Evolutionary conservation across 2,797 vertebrate species (phyloP).

Genomic region (Danio jaintianensis): DNA sequence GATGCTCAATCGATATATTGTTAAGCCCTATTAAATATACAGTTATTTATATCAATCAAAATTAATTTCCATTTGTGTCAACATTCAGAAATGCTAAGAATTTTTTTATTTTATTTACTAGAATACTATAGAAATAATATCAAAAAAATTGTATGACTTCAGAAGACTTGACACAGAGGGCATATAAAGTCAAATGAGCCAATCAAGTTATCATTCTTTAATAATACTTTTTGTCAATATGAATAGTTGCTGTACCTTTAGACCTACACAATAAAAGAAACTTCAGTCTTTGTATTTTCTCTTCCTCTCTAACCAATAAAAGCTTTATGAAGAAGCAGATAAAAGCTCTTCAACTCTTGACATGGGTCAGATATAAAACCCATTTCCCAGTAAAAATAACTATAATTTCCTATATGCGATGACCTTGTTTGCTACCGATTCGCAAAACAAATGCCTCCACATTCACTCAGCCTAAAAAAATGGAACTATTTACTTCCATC

Average conservation of each 20-base stretch:
- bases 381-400: not conserved
- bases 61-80: no score
- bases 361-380: not conserved
- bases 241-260: not conserved
- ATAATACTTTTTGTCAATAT: not conserved
- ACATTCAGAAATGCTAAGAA: not conserved
- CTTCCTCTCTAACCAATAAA: not conserved
- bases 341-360: not conserved
- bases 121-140: not conserved
- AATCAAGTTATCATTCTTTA: not conserved
- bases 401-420: no score
- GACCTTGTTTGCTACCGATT: no score
- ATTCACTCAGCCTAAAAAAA: conserved; percentile 10
- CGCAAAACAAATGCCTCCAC: not conserved
- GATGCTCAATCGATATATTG: no score
- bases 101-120: no score
- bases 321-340: not conserved
- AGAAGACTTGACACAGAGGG: not conserved
- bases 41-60: not conserved
- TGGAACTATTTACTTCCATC: not conserved
- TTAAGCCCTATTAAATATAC: no score
- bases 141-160: not conserved
- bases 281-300: no score
- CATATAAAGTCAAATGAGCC: not conserved
- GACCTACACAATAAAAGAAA: no score